phyloP scores from a whole-genome alignment of 1,140 invertebrate species.

The Rhyzopertha dominica region DNA sequence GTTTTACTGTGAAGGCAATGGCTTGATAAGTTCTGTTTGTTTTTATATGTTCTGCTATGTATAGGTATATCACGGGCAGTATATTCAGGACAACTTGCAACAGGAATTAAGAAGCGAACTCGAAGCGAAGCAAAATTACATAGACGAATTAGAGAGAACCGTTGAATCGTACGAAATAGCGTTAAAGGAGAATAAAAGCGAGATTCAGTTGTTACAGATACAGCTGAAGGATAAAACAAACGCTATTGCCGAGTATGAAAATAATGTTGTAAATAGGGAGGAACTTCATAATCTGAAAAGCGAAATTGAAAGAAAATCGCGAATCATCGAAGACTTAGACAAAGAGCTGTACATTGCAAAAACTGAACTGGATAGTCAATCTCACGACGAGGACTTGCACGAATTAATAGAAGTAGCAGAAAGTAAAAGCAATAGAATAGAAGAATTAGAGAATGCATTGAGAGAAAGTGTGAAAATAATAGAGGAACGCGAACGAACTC shows the following conservation, averaged over 20 bases:
- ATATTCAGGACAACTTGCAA: too few species aligned
- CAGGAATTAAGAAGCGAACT: conserved; percentile 18
- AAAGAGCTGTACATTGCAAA: conserved; percentile 18
- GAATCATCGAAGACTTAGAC: conserved; percentile 17
- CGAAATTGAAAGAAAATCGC: conserved; percentile 28
- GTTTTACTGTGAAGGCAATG: too few species aligned
- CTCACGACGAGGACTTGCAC: conserved; percentile 45
- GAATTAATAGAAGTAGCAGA: conserved; percentile 51
- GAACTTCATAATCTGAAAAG: conserved; percentile 17
- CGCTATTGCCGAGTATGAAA: conserved; percentile 13
- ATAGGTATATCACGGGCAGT: too few species aligned
- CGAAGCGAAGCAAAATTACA: conserved; percentile 20
- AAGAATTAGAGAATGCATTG: conserved; percentile 75
- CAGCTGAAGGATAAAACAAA: too few species aligned
- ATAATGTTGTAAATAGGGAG: conserved; percentile 16
- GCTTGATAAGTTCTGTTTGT: too few species aligned
- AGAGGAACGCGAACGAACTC: conserved; percentile 57
- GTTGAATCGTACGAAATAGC: conserved; percentile 22
- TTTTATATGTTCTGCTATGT: too few species aligned
- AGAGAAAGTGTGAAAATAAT: conserved; percentile 61
- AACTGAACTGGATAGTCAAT: conserved; percentile 16
- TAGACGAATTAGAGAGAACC: conserved; percentile 25
- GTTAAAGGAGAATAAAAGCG: conserved; percentile 22
- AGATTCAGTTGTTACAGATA: too few species aligned
- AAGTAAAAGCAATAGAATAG: conserved; percentile 59